Base-by-base conservation (phyloP, 2,113 vertebrate genomes). In the Oxyruncus cristatus region DNA sequence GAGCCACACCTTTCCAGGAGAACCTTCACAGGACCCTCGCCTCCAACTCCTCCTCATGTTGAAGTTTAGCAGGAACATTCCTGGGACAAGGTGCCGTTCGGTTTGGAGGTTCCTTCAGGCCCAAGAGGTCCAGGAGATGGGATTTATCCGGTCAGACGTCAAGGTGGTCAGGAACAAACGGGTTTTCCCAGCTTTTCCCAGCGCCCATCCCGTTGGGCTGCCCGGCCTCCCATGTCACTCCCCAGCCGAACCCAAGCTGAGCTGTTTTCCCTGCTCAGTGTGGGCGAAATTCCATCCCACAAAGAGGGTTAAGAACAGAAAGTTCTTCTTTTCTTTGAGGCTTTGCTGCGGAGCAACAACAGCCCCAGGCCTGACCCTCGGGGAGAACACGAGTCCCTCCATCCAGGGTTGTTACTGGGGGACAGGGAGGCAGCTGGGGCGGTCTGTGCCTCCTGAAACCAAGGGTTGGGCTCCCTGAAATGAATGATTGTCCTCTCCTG, bases 261-360 rank as follows among this genome's bases (percentile, higher is more conserved):
- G 59, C 59, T 85, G 44, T 86, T 95, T 84, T 71, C 87, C 46
- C 35, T 77, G 46, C 58, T 91, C 58, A 77, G 66, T 89, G 93
- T 86, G 80, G 85, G 89, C n/a, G 89, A 81, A 92, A 86, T 63
- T 85, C 86, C 39, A 4, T 47, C 68, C 73, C 82, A 65, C 27
- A 63, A 82, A 44, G 78, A 96, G 22, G 67, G 81, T 91, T 92
- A 90, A 95, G 85, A 94, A 90, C 73, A 95, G 85, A 72, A 92
- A 89, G 58, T 49, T 90, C 86, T 93, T 90, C 77, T 91, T 88
- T 91, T 53, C 62, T 92, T 85, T 68, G 82, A 93, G 67, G 78
- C 55, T 92, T 83, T 94, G 89, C 89, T 68, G 77, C 89, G 88
- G 65, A 80, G 74, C 68, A 76, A 52, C 47, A 49, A 14, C 49